phyloP scores from a whole-genome alignment of 2,113 vertebrate genomes.

The Myrmecobius fasciatus region DNA sequence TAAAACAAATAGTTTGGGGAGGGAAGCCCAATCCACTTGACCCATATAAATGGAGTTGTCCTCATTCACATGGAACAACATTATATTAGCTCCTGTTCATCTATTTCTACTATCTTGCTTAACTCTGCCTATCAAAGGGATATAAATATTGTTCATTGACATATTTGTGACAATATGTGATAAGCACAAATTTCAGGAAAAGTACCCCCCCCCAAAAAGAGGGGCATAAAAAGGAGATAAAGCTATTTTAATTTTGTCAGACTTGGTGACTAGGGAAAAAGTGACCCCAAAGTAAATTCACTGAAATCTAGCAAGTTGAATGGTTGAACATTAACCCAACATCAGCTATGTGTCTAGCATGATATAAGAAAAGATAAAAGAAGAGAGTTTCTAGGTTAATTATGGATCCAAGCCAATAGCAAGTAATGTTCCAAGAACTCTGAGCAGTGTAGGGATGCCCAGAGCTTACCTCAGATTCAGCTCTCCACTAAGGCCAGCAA shows the following conservation, averaged over 20 bases:
- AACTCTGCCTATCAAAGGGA: conserved; percentile 6
- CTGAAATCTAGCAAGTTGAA: not conserved
- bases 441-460: not conserved
- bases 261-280: conserved; percentile 1
- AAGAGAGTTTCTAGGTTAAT: not conserved
- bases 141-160: not conserved
- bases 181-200: conserved; percentile 29
- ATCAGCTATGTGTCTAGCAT: not conserved
- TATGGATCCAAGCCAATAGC: not conserved
- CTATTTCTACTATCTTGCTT: conserved; percentile 35
- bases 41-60: conserved; percentile 30
- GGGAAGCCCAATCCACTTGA: not conserved
- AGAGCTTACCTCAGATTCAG: not conserved
- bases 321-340: not conserved
- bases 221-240: not conserved
- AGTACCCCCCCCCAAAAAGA: not conserved
- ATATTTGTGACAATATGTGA: not conserved
- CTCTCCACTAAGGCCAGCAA: not conserved
- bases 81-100: conserved; percentile 31
- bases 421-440: not conserved
- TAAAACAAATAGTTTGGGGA: conserved; percentile 12
- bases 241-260: conserved; percentile 28
- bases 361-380: not conserved
- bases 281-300: conserved; percentile 18
- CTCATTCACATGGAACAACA: not conserved